A percentile compares a stretch with the other conserved stretches of the same genome.
Conservation (phyloP, 2,888 invertebrate genomes). For the Meandrusa payeni region DNA sequence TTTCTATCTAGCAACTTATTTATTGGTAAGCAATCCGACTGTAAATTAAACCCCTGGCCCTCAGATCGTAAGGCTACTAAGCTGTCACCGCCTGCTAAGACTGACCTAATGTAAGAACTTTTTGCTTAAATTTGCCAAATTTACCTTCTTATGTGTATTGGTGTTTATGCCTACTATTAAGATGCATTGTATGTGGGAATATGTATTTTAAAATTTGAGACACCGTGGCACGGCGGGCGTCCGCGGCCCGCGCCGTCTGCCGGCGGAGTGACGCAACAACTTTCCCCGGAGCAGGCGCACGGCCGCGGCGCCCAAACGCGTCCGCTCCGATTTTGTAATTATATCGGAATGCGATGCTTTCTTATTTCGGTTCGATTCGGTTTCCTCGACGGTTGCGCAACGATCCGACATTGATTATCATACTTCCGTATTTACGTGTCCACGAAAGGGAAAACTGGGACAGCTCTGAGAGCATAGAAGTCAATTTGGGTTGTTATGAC, state of each 20-base stretch:
- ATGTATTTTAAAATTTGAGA: too few species aligned
- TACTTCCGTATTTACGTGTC: slow-evolving; percentile 55
- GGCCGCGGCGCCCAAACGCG: slow-evolving; percentile 33
- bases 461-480: slow-evolving; percentile 4
- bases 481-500: slow-evolving; percentile 7
- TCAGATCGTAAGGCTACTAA: too few species aligned
- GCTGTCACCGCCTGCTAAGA: too few species aligned
- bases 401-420: slow-evolving; percentile 24
- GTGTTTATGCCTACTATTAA: too few species aligned
- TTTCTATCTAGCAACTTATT: too few species aligned
- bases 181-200: too few species aligned
- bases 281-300: slow-evolving; percentile 60
- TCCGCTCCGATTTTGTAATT: slow-evolving; percentile 53
- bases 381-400: slow-evolving; percentile 57
- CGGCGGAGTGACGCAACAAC: slow-evolving; percentile 58
- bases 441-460: slow-evolving; percentile 25
- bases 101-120: too few species aligned
- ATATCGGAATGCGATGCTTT: slow-evolving; percentile 71
- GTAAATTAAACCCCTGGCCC: too few species aligned
- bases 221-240: not conserved
- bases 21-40: too few species aligned
- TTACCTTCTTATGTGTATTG: too few species aligned
- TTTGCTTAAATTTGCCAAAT: too few species aligned
- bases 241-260: not conserved
- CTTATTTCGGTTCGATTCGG: slow-evolving; percentile 63